Evolutionary conservation across 37 sponge, comb jelly and placozoan species (phyloP), one percentile per base, ranked within the genome.

Genomic region (Crambe crambe): DNA sequence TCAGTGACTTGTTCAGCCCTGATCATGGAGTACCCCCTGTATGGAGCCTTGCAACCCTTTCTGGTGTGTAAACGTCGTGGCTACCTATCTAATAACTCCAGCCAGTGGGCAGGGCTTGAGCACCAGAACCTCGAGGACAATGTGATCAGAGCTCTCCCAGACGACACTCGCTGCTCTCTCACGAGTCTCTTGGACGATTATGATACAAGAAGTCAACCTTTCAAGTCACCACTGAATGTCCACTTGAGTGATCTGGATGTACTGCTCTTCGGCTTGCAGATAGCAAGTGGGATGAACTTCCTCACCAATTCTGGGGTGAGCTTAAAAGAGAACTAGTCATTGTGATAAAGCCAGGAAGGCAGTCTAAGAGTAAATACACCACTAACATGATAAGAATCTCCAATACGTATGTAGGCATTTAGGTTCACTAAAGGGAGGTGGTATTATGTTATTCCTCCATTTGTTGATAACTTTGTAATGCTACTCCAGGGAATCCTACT

Each of bases 21-120:
- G 0, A 57, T 81, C 29, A n/a, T 81, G 62, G 81, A 81, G 72
- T 81, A 72, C 44, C 72, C 81, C 2, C 39, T 34, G 9, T 70
- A 72, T 71, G 81, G 81, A 0, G 20, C 66, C 4, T 41, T 81
- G 12, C 73, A 72, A 47, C n/a, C 81, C 30, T 81, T 72, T 63
- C 72, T 81, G n/a, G 44, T 70, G 15, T 9, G 30, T 59, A 81
- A 81, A 72, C 34, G 81, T 2, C 37, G 70, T 25, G 72, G 61
- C 70, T 36, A 27, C 26, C 26, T 81, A 20, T 70, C 81, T 21
- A 29, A 32, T 29, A 71, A 59, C 31, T 36, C 44, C 44, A 36
- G 38, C 71, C 26, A 21, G 39, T 81, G 81, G 81, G 29, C 31
- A 0, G 54, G 73, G 54, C 54, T 72, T 5, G 5, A 43, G 18